Base-by-base conservation (phyloP, 1,140 invertebrate species). In the Daktulosphaira vitifoliae region DNA sequence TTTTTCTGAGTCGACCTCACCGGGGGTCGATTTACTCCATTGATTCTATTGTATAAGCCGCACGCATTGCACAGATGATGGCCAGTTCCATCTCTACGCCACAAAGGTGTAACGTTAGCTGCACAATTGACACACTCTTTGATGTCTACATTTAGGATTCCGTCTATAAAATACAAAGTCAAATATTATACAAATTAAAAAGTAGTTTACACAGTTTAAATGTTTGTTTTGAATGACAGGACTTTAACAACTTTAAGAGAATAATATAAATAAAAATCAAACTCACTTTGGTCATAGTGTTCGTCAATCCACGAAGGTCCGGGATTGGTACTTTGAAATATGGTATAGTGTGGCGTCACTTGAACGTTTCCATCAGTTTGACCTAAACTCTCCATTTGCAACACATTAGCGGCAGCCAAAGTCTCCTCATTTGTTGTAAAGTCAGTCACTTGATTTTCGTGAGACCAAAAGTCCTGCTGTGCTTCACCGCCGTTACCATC, bases 21-120 rank as follows among this genome's bases (percentile, higher is more conserved):
- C 11, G 86, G 77, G 8, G 89, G 87, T 71, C 92, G 79, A 76
- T 88, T 92, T 69, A 88, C 81, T n/a, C 90, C 89, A 75, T 93
- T 90, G 74, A 87, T 86, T 73, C 88, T 84, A 74, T 83, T 87
- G 78, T 89, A 91, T 18, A 90, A 79, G 25, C 79, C 88, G 75
- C 92, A 96, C 46, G 88, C 88, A 74, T 92, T 93, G 78, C 92
- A 95, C 56, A 94, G 78, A 75, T 92, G 93, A 73, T 92, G 88
- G 7, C 90, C 89, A 22, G 86, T 89, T 49, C 85, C 87, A 77
- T 95, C 92, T 65, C 90, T 79, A 48, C 90, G 80, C 90, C 91
- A 96, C 39, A 93, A 76, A 11, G 89, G 87, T 4, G 91, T 93
- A 29, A 84, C 83, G 52, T 83, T 88, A 3, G 86, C 85, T 6